phyloP scores from a whole-genome alignment of 2,797 vertebrate genomes.

The Karalla daura region DNA sequence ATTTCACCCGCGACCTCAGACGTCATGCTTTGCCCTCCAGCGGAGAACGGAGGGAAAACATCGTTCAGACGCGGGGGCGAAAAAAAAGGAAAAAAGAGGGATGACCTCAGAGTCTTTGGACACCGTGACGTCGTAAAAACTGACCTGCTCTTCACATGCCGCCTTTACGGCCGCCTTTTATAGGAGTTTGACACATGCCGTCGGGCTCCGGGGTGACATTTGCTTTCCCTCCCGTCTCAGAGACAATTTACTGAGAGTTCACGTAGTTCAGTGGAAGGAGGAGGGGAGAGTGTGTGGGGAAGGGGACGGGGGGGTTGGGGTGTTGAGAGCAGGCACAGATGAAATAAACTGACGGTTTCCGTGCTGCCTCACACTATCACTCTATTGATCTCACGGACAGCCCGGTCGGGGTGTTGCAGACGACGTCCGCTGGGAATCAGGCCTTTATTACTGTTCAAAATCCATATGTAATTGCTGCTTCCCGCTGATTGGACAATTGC shows the following conservation, averaged over 20 bases:
- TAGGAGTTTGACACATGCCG: slow-evolving; percentile 23
- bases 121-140: slow-evolving; percentile 31
- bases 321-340: slow-evolving; percentile 20
- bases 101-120: slow-evolving; percentile 32
- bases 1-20: slow-evolving; percentile 40
- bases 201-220: slow-evolving; percentile 38
- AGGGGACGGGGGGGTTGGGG: slow-evolving; percentile 7
- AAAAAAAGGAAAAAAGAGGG: too few relatives aligned
- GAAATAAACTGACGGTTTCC: slow-evolving; percentile 55
- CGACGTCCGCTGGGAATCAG: slow-evolving; percentile 39
- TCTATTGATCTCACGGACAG: slow-evolving; percentile 45
- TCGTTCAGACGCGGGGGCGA: not conserved
- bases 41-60: slow-evolving; percentile 18
- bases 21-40: slow-evolving; percentile 9
- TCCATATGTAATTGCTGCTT: slow-evolving; percentile 55
- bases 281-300: slow-evolving; percentile 21
- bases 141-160: slow-evolving; percentile 13
- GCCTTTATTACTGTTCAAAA: slow-evolving; percentile 59
- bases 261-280: slow-evolving; percentile 29
- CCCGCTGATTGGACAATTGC: slow-evolving; percentile 42
- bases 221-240: slow-evolving; percentile 20
- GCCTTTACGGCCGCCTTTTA: slow-evolving; percentile 51
- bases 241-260: slow-evolving; percentile 51
- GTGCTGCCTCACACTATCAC: slow-evolving; percentile 36
- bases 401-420: slow-evolving; percentile 36